Base-by-base conservation (phyloP, 2,113 vertebrate species). In the Brachypteracias leptosomus region DNA sequence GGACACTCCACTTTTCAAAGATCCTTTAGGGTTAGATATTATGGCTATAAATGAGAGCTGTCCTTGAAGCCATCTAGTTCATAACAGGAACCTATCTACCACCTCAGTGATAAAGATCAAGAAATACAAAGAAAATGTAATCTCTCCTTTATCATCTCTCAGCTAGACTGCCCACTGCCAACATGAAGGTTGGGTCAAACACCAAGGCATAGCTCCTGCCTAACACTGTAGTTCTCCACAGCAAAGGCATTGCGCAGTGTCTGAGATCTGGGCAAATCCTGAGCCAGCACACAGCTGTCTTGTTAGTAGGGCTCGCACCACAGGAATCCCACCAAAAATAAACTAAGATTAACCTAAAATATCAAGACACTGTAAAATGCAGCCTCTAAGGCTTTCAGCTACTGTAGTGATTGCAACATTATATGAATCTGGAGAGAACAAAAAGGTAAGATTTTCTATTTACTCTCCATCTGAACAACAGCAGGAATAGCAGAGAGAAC, bases 171-270 rank as follows among this genome's bases (percentile, higher is more conserved):
- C 16, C 8, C 26, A 25, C 18, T 55, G 33, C 40, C 18, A 52
- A 31, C 21, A 58, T 78, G 66, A 29, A 65, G 44, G 16, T 0
- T 42, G 31, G 10, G 13, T 47, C 22, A 68, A 72, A 73, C 12
- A 11, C 7, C 0, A 0, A 71, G 46, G 33, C 7, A 8, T 14
- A 63, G 63, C 9, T 90, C 38, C 33, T 61, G 13, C 7, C 0
- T 10, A 55, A 63, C 10, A 8, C 17, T 20, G 3, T 4, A 28
- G 13, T 2, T 65, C 47, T 80, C 33, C n/a, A 49, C 20, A 54
- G 31, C 0, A 0, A 92, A 25, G 12, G 46, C 20, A 71, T 14
- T 0, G 0, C 9, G 22, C 14, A 1, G 1, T 11, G 5, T 7
- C 38, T 28, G 4, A 38, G 19, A 36, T 19, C 10, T 78, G 72